Evolutionary conservation across 2,888 invertebrate species (phyloP).

Genomic region (Chydorus sphaericus): DNA sequence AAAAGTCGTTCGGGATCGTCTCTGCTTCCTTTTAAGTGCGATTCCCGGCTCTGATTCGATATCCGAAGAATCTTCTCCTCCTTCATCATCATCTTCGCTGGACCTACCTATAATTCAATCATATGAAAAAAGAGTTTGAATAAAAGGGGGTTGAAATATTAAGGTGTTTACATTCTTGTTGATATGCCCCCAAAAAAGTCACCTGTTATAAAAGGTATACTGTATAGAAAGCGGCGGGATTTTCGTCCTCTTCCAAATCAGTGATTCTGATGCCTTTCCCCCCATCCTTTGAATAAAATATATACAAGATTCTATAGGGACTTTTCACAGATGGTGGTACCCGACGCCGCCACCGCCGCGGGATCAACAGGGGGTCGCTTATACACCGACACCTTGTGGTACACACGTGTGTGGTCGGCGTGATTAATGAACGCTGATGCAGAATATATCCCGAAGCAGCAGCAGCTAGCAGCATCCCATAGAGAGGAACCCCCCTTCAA

Average conservation of each 20-base stretch:
- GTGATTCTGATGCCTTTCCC: no score
- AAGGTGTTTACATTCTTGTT: no score
- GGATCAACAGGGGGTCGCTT: neutral
- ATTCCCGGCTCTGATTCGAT: conserved; percentile 84
- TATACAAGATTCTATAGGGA: no score
- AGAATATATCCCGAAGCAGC: no score
- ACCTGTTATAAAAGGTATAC: no score
- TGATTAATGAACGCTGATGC: conserved; percentile 12
- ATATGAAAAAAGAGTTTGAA: neutral
- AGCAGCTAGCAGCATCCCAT: no score
- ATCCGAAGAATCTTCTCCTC: conserved; percentile 50
- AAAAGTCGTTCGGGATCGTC: conserved; percentile 85
- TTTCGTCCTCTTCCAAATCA: conserved; percentile 4
- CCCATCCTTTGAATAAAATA: no score
- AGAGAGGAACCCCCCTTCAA: conserved; percentile 5
- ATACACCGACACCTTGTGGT: neutral
- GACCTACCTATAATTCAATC: no score
- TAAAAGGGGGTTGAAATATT: neutral
- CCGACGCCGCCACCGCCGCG: neutral
- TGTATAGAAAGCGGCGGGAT: neutral
- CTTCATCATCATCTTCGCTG: conserved; percentile 8
- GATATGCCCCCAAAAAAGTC: no score
- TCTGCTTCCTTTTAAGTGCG: conserved; percentile 74
- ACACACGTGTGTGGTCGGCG: conserved; percentile 12
- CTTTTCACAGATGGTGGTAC: neutral